Evolutionary conservation across 2,113 vertebrate genomes (phyloP).

Genomic region (Anser brachyrhynchus): DNA sequence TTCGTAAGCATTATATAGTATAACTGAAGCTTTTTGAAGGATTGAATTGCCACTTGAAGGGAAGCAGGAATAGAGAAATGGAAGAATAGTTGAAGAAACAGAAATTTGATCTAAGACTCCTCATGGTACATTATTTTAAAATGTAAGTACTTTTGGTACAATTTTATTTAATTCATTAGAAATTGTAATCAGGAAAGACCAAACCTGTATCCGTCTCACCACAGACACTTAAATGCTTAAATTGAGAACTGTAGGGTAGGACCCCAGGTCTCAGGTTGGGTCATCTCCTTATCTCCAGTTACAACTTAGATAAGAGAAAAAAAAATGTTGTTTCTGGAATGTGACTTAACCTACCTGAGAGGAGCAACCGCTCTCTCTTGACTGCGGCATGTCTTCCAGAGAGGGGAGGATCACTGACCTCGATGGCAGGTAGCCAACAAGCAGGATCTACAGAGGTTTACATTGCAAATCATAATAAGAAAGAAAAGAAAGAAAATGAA

Average conservation of each 20-base stretch:
- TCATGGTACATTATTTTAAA: background rate
- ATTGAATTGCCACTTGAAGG: background rate
- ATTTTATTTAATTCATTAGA: background rate
- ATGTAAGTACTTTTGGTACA: background rate
- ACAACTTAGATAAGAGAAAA: background rate
- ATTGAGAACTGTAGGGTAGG: background rate
- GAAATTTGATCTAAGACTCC: background rate
- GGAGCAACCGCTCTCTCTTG: background rate
- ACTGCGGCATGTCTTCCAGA: accelerated
- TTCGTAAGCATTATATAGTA: background rate
- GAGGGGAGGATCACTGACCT: accelerated
- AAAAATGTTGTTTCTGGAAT: background rate
- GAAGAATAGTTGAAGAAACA: background rate
- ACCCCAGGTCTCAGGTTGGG: background rate
- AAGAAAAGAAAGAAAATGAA: background rate
- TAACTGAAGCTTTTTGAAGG: background rate
- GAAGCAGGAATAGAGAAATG: background rate
- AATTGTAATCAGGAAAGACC: background rate
- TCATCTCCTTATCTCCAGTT: background rate
- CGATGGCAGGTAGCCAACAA: accelerated
- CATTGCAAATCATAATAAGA: background rate
- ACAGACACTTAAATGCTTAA: background rate
- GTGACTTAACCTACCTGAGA: too few species aligned
- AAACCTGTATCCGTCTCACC: background rate
- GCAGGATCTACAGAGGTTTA: background rate